Percentiles rank a stretch among this genome's conserved stretches.
These are phyloP conservation scores for Calosoma granatense DNA, from an alignment of 1,140 invertebrate genomes.

Conservation along the genomic window DNA sequence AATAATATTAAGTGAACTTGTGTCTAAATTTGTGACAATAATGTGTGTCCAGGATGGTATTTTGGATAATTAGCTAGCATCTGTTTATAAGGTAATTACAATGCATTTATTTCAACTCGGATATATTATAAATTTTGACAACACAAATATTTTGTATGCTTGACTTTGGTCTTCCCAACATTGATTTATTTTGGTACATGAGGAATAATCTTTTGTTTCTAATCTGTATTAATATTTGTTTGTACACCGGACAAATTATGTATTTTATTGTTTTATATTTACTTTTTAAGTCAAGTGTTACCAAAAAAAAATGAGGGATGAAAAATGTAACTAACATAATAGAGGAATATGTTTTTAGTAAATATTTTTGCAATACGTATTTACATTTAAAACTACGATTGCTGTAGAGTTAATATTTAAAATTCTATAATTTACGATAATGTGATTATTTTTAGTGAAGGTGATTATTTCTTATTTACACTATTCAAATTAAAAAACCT, in stretches of 20 bases:
- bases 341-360: no score
- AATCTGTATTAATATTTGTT: no score
- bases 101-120: conserved; percentile 4
- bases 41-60: conserved; percentile 17
- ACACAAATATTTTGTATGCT: conserved; percentile 9
- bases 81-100: conserved; percentile 16
- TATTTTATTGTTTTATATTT: background rate
- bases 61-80: conserved; percentile 17
- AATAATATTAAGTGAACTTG: conserved; percentile 21
- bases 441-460: no score
- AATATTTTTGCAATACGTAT: background rate
- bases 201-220: conserved; percentile 7
- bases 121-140: conserved; percentile 1
- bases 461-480: no score
- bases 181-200: conserved; percentile 7
- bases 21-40: conserved; percentile 26
- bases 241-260: background rate
- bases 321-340: no score
- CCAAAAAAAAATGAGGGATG: no score
- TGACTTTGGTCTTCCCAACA: background rate
- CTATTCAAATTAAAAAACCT: no score
- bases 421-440: no score
- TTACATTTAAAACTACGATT: background rate
- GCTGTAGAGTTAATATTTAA: no score
- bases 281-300: background rate